Base-by-base conservation (phyloP, 2,113 vertebrate genomes). In the Sylvietta virens region DNA sequence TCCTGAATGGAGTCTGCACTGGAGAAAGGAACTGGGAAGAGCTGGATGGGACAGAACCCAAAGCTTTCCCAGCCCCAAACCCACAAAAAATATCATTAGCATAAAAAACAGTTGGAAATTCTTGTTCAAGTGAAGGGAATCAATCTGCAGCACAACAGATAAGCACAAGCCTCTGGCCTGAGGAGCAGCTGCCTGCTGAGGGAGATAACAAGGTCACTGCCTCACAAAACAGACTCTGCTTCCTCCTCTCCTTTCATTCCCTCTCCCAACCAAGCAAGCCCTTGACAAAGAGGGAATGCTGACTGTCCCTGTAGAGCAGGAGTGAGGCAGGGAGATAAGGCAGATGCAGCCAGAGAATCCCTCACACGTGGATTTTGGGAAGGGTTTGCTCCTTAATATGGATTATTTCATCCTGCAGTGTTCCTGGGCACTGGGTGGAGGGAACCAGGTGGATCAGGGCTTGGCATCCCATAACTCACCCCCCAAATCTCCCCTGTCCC, bases 121-220 rank as follows among this genome's bases (percentile, higher is more conserved):
- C 95, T 96, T 92, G 96, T 95, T 96, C 92, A 87, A 92, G 86
- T 82, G 79, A 87, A 92, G 86, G 61, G 92, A 97, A 94, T 97
- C 95, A 95, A 96, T 97, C 95, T 95, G 95, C 47, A 30, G 67
- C 86, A 51, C 26, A 64, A 37, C 93, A 95, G 98, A 98, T 97
- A 98, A 98, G 93, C 51, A 1, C 3, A 1, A 76, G 82, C 89
- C 83, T 86, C 69, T 22, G 61, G 96, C 57, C 26, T 3, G 1
- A 73, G 92, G 69, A 97, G 87, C 97, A 97, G 95, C 97, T 97
- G 91, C 69, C 91, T 95, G 92, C 69, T 69, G 67, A 66, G 95
- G 69, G 81, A 97, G 97, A 98, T 97, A 97, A 96, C 82, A 72
- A 91, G 92, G 94, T 86, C 89, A 81, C 44, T 1, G 17, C n/a